These are phyloP conservation scores for Acrocera orbiculus DNA, from an alignment of 2,888 invertebrate genomes.

Conservation along the genomic window DNA sequence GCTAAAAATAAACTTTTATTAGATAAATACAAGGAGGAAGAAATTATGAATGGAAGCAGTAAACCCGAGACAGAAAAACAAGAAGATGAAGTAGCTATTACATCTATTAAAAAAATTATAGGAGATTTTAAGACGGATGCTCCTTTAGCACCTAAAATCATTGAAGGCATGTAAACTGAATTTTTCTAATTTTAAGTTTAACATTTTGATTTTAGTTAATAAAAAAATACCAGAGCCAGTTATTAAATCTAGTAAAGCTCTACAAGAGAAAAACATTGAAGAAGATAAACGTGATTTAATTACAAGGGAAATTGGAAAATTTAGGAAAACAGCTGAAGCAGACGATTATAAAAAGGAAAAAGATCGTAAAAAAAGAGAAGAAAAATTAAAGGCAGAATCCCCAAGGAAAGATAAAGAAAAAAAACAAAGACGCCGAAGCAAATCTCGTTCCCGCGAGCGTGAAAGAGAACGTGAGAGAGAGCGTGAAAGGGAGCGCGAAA, in stretches of 20 bases:
- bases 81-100: slow-evolving; percentile 46
- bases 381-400: slow-evolving; percentile 21
- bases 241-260: slow-evolving; percentile 31
- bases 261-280: slow-evolving; percentile 79
- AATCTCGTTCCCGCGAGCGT: slow-evolving; percentile 38
- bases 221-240: slow-evolving; percentile 3
- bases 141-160: slow-evolving; percentile 42
- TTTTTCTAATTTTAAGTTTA: neutral
- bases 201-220: slow-evolving; percentile 1
- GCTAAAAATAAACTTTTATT: slow-evolving; percentile 90
- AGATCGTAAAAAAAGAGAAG: slow-evolving; percentile 29
- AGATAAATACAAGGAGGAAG: slow-evolving; percentile 78
- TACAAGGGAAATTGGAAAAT: slow-evolving; percentile 92
- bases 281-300: slow-evolving; percentile 94
- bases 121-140: slow-evolving; percentile 48
- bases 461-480: slow-evolving; percentile 41
- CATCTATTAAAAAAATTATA: slow-evolving; percentile 62
- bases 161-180: neutral
- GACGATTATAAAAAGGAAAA: slow-evolving; percentile 33
- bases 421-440: slow-evolving; percentile 23
- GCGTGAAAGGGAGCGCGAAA: slow-evolving; percentile 34
- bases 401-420: slow-evolving; percentile 25
- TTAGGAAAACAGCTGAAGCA: slow-evolving; percentile 66
- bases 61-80: slow-evolving; percentile 40
- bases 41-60: slow-evolving; percentile 37